A percentile compares a stretch with the other conserved stretches of the same genome.
Evolutionary conservation across 2,888 invertebrate species (phyloP).

Genomic region (Epirrita christyi): DNA sequence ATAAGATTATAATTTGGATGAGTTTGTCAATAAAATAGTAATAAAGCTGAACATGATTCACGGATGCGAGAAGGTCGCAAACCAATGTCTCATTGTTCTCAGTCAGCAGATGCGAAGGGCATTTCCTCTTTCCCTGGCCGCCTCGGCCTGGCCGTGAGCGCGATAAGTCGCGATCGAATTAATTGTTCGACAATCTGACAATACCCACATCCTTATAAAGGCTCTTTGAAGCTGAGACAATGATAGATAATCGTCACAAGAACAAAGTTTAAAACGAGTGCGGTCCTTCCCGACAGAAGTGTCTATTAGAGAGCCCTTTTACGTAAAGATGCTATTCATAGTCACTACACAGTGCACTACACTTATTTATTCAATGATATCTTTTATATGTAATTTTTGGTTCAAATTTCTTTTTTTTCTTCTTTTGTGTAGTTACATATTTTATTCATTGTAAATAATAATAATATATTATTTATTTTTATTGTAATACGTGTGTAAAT

Average conservation of each 20-base stretch:
- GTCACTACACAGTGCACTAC: too few species aligned
- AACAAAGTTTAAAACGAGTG: conserved; percentile 26
- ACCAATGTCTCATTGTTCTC: conserved; percentile 76
- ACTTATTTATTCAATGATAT: too few species aligned
- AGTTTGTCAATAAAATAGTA: conserved; percentile 8
- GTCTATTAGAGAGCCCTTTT: conserved; percentile 33
- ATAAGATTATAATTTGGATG: background rate
- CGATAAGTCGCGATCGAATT: conserved; percentile 52
- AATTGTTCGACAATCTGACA: conserved; percentile 41
- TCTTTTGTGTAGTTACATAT: too few species aligned
- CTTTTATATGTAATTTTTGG: too few species aligned
- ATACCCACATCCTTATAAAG: conserved; percentile 41
- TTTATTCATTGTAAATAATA: too few species aligned
- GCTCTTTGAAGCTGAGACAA: conserved; percentile 32
- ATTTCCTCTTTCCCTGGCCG: conserved; percentile 66
- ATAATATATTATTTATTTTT: too few species aligned
- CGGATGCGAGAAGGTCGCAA: conserved; percentile 67
- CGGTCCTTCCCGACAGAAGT: conserved; percentile 28
- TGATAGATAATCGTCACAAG: conserved; percentile 23
- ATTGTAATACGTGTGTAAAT: too few species aligned
- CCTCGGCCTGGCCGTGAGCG: conserved; percentile 59
- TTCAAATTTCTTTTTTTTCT: too few species aligned
- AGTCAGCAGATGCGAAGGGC: conserved; percentile 69
- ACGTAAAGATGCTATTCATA: conserved; percentile 26
- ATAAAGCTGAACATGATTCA: conserved; percentile 50